Percentiles rank a stretch among this genome's conserved stretches.
Evolutionary conservation across 2,797 vertebrate genomes (phyloP).

Genomic region (Gymnothorax javanicus): DNA sequence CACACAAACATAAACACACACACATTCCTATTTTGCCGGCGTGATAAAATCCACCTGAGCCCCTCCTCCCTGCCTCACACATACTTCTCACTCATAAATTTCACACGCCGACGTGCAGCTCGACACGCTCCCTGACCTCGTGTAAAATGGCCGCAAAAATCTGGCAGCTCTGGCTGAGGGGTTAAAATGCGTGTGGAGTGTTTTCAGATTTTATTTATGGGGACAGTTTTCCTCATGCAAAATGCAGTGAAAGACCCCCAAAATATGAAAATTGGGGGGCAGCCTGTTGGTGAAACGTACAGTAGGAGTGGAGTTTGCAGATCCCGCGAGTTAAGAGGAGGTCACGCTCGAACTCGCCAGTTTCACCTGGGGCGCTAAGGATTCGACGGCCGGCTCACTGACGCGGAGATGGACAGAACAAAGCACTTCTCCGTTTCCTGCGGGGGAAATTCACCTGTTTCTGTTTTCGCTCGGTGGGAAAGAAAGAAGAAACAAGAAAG

Average conservation of each 20-base stretch:
- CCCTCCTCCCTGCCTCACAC: background rate
- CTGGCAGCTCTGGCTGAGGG: background rate
- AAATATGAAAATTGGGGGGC: background rate
- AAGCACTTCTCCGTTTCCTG: background rate
- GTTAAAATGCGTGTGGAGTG: background rate
- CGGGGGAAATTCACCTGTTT: background rate
- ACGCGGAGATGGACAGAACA: background rate
- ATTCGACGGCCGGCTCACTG: background rate
- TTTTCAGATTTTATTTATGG: background rate
- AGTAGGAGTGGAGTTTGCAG: background rate
- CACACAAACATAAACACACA: background rate
- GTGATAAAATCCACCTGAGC: background rate
- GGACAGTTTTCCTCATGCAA: background rate
- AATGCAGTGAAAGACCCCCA: background rate
- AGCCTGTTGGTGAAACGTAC: background rate
- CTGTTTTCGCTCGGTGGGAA: constrained; percentile 1
- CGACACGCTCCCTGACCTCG: background rate
- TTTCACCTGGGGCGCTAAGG: background rate
- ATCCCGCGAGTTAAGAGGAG: background rate
- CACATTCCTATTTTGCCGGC: background rate
- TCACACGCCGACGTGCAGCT: background rate
- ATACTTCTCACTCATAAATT: background rate
- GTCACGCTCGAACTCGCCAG: background rate
- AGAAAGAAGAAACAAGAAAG: background rate
- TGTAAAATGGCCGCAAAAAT: constrained; percentile 12